Conservation (phyloP, 2,888 invertebrate genomes). For the Molorchus minor region DNA sequence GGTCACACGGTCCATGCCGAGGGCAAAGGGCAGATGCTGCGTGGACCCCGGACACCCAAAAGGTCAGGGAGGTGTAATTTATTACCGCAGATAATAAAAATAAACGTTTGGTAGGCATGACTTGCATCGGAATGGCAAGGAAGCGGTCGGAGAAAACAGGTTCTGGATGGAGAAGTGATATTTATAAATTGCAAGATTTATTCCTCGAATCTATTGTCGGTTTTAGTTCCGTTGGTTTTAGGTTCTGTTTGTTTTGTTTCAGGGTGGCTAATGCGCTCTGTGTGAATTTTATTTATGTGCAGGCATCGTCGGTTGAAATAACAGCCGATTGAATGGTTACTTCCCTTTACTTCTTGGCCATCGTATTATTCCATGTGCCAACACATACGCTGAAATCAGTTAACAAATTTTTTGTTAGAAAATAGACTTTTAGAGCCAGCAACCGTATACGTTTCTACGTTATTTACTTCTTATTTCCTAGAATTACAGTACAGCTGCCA, state of each 20-base stretch:
- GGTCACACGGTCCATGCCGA: slow-evolving; percentile 50
- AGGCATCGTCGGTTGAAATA: too few relatives aligned
- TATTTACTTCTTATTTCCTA: too few relatives aligned
- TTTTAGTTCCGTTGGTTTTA: slow-evolving; percentile 45
- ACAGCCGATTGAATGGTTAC: too few relatives aligned
- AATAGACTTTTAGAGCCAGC: too few relatives aligned
- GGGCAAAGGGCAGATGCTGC: slow-evolving; percentile 29
- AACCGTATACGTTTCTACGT: too few relatives aligned
- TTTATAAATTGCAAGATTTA: slow-evolving; percentile 44
- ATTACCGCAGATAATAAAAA: slow-evolving; percentile 40
- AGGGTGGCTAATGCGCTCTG: slow-evolving; percentile 28
- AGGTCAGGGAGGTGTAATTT: slow-evolving; percentile 41
- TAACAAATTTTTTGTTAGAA: too few relatives aligned
- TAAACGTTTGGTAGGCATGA: slow-evolving; percentile 49
- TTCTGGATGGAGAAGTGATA: slow-evolving; percentile 46
- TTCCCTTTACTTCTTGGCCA: too few relatives aligned
- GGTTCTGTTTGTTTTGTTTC: slow-evolving; percentile 39
- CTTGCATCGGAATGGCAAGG: slow-evolving; percentile 45
- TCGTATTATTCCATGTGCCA: too few relatives aligned
- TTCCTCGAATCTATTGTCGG: slow-evolving; percentile 39
- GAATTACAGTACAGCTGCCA: too few relatives aligned
- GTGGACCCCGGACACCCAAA: slow-evolving; percentile 15
- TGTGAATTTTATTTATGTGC: slow-evolving; percentile 11
- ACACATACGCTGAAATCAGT: too few relatives aligned
- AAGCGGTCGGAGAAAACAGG: slow-evolving; percentile 47